Percentiles rank a stretch among this genome's conserved stretches.
phyloP scores from a whole-genome alignment of 2,888 invertebrate species.

The Watsonalla binaria region DNA sequence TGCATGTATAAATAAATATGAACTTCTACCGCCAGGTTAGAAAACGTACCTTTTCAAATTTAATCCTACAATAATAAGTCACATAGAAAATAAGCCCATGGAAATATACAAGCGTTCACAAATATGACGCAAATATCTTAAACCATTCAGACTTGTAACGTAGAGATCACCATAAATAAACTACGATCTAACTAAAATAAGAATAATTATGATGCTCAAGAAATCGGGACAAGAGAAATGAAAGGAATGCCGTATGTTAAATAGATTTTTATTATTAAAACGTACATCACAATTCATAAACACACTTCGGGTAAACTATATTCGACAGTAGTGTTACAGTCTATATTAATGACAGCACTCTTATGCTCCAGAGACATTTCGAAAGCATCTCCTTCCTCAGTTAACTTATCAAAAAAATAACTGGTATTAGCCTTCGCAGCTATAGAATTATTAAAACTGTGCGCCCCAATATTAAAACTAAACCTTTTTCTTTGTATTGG shows the following conservation, averaged over 20 bases:
- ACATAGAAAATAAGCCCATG: too few species aligned
- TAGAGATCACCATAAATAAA: too few species aligned
- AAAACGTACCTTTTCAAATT: too few species aligned
- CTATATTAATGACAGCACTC: constrained; percentile 35
- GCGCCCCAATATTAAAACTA: constrained; percentile 23
- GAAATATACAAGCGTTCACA: too few species aligned
- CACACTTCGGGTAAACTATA: constrained; percentile 56
- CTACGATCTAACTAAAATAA: too few species aligned
- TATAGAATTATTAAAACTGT: constrained; percentile 32
- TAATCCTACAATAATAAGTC: too few species aligned
- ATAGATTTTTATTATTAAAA: constrained; percentile 1
- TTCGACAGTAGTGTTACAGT: constrained; percentile 50
- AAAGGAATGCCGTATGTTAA: background rate
- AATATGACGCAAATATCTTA: too few species aligned
- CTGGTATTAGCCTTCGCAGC: constrained; percentile 57
- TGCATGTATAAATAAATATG: too few species aligned
- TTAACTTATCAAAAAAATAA: constrained; percentile 74
- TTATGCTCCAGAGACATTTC: constrained; percentile 76
- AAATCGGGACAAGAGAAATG: too few species aligned
- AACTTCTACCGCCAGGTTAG: too few species aligned
- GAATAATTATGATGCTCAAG: too few species aligned
- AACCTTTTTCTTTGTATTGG: constrained; percentile 30
- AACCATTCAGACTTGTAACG: too few species aligned
- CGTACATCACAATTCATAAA: constrained; percentile 22
- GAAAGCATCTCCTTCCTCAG: constrained; percentile 78